Evolutionary conservation across 2,888 invertebrate species (phyloP), one percentile per base, ranked within the genome.

Genomic region (Opisthograptis luteolata): DNA sequence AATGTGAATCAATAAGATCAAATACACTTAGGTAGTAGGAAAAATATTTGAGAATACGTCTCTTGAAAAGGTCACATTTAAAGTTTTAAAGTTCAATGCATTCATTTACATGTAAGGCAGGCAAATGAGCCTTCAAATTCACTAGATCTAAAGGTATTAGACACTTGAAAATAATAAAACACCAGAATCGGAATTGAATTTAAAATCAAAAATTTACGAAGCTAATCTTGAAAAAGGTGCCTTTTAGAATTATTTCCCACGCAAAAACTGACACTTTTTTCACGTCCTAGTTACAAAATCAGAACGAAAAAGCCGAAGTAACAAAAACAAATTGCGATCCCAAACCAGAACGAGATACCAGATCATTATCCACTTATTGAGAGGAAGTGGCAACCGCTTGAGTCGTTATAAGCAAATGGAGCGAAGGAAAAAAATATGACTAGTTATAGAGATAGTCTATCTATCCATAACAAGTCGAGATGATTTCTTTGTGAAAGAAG

Each of bases 291-390:
- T 19, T 7, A 12, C 64, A 68, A 66, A 71, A 66, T 28, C 68
- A 73, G 74, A 77, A 71, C 78, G 78, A 79, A 81, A 78, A 75
- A 64, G 54, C 41, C 31, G 56, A 64, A 56, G 62, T 52, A 59
- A 74, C 66, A 79, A 78, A 81, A 80, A 78, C 68, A 67, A 76
- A 78, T 77, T 77, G 79, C 70, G 76, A 76, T 76, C 71, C 70
- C 63, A 69, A 64, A 73, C 64, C 73, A 68, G 76, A 81, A 81
- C 79, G 61, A 81, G 82, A 73, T 79, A 79, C 71, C 75, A 70
- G 78, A 80, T 83, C 75, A 86, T 85, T 83, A 85, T 81, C 87
- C 86, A 85, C 79, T 88, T 87, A 87, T 79, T 70, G 83, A 70
- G 64, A 84, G 88, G 88, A 88, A 87, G 86, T 81, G 58, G 58